phyloP scores from a whole-genome alignment of 2,888 invertebrate genomes.

The Thymelicus lineola region DNA sequence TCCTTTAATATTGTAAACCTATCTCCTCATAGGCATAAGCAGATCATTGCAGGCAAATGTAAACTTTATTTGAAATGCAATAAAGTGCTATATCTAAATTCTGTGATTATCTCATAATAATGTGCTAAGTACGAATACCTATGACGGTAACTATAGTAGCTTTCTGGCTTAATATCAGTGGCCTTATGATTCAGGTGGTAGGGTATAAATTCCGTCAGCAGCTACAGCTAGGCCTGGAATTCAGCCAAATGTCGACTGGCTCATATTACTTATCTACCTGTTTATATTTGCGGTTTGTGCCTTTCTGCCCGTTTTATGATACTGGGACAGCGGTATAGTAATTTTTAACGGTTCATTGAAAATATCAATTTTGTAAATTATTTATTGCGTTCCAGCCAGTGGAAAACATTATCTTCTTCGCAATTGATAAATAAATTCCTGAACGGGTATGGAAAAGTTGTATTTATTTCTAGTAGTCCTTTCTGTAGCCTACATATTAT shows the following conservation, averaged over 20 bases:
- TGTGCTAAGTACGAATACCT: conserved; percentile 29
- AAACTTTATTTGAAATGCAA: neutral
- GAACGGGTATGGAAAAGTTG: too few species aligned
- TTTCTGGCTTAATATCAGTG: conserved; percentile 2
- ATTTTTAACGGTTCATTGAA: conserved; percentile 25
- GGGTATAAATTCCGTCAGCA: conserved; percentile 12
- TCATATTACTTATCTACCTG: conserved; percentile 34
- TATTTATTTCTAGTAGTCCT: too few species aligned
- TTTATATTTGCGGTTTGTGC: conserved; percentile 37
- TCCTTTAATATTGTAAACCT: conserved; percentile 34
- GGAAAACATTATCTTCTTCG: neutral
- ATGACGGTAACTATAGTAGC: conserved; percentile 4
- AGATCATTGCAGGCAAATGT: neutral
- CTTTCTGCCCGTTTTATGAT: conserved; percentile 32
- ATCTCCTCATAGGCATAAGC: conserved; percentile 9
- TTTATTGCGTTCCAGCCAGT: neutral
- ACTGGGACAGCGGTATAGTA: conserved; percentile 26
- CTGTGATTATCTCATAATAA: conserved; percentile 10
- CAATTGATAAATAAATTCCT: too few species aligned
- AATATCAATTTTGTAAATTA: conserved; percentile 9
- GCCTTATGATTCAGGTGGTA: conserved; percentile 18
- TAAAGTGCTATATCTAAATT: conserved; percentile 10
- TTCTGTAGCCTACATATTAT: too few species aligned
- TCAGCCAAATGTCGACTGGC: conserved; percentile 34
- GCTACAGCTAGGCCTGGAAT: conserved; percentile 26